Evolutionary conservation across 1,140 invertebrate species (phyloP).

Genomic region (Aporrectodea caliginosa): DNA sequence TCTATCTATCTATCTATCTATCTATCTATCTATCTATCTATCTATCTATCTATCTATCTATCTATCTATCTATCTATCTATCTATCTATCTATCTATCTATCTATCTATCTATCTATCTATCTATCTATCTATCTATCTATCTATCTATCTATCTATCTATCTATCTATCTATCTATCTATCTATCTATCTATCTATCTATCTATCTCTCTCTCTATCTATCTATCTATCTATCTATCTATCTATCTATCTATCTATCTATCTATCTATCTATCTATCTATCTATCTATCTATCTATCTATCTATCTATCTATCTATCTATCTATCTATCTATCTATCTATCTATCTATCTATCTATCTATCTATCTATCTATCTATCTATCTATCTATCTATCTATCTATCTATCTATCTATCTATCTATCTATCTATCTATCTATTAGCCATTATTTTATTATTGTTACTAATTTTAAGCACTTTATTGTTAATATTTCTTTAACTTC

Average conservation of each 20-base stretch:
- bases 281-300: background rate
- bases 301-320: too few relatives aligned
- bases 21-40: constrained; percentile 3
- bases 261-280: background rate
- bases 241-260: background rate
- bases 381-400: too few relatives aligned
- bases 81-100: background rate
- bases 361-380: too few relatives aligned
- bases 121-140: background rate
- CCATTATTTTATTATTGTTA: too few relatives aligned
- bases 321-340: too few relatives aligned
- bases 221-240: background rate
- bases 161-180: background rate
- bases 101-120: background rate
- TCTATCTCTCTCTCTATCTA: background rate
- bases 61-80: background rate
- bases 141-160: background rate
- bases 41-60: background rate
- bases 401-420: too few relatives aligned
- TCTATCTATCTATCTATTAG: too few relatives aligned
- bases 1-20: constrained; percentile 1
- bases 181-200: background rate
- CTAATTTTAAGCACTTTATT: too few relatives aligned
- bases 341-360: too few relatives aligned
- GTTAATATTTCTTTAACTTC: too few relatives aligned